These are phyloP conservation scores for Pseudochromis fuscus DNA, from an alignment of 2,797 vertebrate genomes.

Conservation along the genomic window DNA sequence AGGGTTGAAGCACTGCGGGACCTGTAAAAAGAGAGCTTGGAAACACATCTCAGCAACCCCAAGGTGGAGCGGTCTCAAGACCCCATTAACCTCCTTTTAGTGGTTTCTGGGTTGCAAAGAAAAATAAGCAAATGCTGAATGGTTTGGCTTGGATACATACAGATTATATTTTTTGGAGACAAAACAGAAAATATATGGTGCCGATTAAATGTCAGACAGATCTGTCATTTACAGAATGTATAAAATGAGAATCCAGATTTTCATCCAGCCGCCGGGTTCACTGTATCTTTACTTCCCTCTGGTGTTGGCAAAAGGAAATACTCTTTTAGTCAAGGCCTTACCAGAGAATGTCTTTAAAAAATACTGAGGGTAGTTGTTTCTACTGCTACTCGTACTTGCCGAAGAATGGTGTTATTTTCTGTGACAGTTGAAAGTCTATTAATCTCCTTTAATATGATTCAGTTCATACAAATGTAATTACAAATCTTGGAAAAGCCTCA, in stretches of 20 bases:
- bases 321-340: background rate
- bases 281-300: conserved; percentile 61
- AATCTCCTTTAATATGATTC: conserved; percentile 21
- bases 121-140: conserved; percentile 40
- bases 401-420: conserved; percentile 1
- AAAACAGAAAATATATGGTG: conserved; percentile 27
- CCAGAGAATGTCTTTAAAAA: background rate
- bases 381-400: background rate
- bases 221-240: conserved; percentile 20
- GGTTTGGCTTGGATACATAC: conserved; percentile 12
- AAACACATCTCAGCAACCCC: conserved; percentile 44
- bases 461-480: background rate
- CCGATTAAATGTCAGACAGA: background rate
- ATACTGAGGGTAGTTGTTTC: conserved; percentile 8
- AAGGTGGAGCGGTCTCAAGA: conserved; percentile 20
- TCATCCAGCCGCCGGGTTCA: background rate
- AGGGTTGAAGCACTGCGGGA: conserved; percentile 38
- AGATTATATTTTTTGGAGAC: conserved; percentile 10
- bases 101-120: conserved; percentile 29
- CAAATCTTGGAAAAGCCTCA: conserved; percentile 1
- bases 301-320: conserved; percentile 39
- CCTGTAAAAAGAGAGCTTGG: conserved; percentile 52
- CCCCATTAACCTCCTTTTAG: conserved; percentile 29
- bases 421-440: background rate
- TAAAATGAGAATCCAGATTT: background rate